A percentile compares a stretch with the other conserved stretches of the same genome.
These are phyloP conservation scores for Caenorhabditis japonica DNA, from an alignment of 2,888 invertebrate species.

Conservation along the genomic window DNA sequence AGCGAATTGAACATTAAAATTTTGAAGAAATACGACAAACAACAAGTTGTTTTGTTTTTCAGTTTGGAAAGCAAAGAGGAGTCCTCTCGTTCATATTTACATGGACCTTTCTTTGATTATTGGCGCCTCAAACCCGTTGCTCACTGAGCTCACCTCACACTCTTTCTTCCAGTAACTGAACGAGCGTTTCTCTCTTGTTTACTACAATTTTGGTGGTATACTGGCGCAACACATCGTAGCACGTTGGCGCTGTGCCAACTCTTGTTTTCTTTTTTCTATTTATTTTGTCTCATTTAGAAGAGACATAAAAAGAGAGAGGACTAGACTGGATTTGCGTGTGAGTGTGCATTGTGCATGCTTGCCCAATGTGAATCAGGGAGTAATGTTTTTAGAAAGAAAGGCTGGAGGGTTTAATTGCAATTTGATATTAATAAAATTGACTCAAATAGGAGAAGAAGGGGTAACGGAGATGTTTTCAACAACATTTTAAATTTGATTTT, in stretches of 20 bases:
- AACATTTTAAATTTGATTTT: no score
- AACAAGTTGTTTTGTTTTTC: slow-evolving; percentile 1
- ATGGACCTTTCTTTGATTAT: slow-evolving; percentile 19
- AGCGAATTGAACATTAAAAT: no score
- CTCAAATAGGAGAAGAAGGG: no score
- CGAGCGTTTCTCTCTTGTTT: slow-evolving; percentile 42
- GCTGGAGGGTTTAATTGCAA: no score
- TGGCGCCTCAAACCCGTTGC: slow-evolving; percentile 29
- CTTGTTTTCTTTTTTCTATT: slow-evolving; percentile 12
- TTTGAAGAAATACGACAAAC: neutral
- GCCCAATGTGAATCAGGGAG: no score
- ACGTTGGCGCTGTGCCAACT: slow-evolving; percentile 33
- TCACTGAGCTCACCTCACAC: slow-evolving; percentile 21
- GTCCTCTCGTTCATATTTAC: neutral
- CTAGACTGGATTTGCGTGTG: no score
- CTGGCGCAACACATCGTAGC: neutral
- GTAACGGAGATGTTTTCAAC: no score
- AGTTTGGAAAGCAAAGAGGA: no score
- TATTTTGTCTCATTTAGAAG: neutral
- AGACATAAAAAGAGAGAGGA: no score
- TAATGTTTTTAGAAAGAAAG: no score
- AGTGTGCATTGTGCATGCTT: no score
- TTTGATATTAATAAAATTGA: no score
- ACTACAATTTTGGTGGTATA: slow-evolving; percentile 27
- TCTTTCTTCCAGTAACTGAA: slow-evolving; percentile 1